phyloP scores from a whole-genome alignment of 2,797 vertebrate species.

The Arnoldichthys spilopterus region DNA sequence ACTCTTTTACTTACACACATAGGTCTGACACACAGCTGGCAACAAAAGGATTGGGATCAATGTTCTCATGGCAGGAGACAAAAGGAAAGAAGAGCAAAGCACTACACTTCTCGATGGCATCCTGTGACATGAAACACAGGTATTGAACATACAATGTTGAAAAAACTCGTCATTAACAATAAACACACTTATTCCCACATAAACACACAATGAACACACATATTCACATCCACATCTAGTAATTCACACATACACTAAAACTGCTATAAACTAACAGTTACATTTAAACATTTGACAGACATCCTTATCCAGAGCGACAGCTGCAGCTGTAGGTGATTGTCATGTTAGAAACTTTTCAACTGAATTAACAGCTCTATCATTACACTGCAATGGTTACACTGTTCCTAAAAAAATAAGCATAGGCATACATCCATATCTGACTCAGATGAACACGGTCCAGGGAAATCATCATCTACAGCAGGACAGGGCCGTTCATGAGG shows the following conservation, averaged over 20 bases:
- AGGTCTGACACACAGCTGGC: slow-evolving; percentile 97
- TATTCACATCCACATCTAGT: neutral
- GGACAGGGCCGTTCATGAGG: slow-evolving; percentile 83
- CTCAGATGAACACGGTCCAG: slow-evolving; percentile 87
- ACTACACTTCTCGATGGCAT: slow-evolving; percentile 97
- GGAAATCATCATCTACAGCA: slow-evolving; percentile 85
- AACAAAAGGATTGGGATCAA: slow-evolving; percentile 96
- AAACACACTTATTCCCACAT: too few relatives aligned
- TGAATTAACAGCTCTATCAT: neutral
- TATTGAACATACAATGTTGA: neutral
- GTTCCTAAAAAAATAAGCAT: neutral
- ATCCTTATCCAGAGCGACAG: too few relatives aligned
- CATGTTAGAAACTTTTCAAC: too few relatives aligned
- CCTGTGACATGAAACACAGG: slow-evolving; percentile 70
- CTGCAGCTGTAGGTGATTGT: too few relatives aligned
- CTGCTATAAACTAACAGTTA: neutral
- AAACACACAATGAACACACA: neutral
- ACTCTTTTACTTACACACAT: slow-evolving; percentile 88
- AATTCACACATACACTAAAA: neutral
- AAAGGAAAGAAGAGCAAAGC: slow-evolving; percentile 96
- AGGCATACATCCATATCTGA: slow-evolving; percentile 87
- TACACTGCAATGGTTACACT: neutral
- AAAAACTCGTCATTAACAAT: neutral
- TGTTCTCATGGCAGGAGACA: slow-evolving; percentile 95
- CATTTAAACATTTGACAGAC: too few relatives aligned